These are phyloP conservation scores for Herpetotheres cachinnans DNA, from an alignment of 2,113 vertebrate species.

Conservation along the genomic window DNA sequence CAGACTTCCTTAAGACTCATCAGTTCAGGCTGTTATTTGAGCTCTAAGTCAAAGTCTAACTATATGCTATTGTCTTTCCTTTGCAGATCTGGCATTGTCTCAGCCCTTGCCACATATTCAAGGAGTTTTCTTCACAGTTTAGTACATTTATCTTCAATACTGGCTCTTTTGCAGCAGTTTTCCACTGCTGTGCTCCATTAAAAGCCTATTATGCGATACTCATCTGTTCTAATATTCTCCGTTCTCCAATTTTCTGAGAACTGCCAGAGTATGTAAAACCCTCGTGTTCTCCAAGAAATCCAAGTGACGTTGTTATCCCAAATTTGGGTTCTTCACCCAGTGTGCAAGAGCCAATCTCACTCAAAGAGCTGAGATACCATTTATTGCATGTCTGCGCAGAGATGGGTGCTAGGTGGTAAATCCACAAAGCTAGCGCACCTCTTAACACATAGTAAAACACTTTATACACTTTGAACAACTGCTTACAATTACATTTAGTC, in stretches of 20 bases:
- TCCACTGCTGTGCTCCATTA: neutral
- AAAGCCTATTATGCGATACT: neutral
- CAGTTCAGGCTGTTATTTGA: neutral
- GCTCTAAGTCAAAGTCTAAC: neutral
- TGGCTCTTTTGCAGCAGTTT: neutral
- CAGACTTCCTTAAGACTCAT: neutral
- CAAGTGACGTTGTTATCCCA: neutral
- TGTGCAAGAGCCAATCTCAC: too few relatives aligned
- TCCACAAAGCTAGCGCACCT: too few relatives aligned
- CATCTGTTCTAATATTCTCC: neutral
- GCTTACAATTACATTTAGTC: too few relatives aligned
- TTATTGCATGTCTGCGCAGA: too few relatives aligned
- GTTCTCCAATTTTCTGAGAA: neutral
- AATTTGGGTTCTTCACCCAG: too few relatives aligned
- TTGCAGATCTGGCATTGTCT: neutral
- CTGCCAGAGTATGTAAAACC: neutral
- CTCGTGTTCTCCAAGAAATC: neutral
- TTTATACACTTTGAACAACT: too few relatives aligned
- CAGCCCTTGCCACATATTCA: neutral
- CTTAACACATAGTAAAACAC: too few relatives aligned
- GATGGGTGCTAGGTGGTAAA: too few relatives aligned
- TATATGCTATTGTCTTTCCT: neutral
- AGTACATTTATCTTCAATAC: neutral
- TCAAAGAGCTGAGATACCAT: too few relatives aligned
- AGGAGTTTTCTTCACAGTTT: neutral